phyloP scores from a whole-genome alignment of 1,140 invertebrate genomes.

The Atopsyche davidsoni region DNA sequence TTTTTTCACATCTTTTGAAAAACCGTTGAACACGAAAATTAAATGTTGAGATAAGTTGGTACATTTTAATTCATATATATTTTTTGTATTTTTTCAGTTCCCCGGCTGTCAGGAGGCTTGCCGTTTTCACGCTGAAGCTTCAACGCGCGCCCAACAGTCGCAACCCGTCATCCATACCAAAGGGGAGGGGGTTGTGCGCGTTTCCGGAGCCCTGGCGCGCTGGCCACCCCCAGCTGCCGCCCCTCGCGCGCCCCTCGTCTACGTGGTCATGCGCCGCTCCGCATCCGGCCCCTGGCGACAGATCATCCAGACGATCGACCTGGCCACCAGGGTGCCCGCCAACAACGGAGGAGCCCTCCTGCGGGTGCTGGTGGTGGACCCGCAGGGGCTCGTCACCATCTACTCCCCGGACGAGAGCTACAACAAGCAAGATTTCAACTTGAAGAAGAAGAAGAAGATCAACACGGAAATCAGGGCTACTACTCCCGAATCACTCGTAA shows the following conservation, averaged over 20 bases:
- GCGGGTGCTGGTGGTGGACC: conserved; percentile 59
- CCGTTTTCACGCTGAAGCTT: conserved; percentile 57
- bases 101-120: conserved; percentile 63
- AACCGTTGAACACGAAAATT: no score
- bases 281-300: conserved; percentile 58
- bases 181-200: conserved; percentile 56
- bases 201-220: conserved; percentile 50
- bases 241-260: conserved; percentile 53
- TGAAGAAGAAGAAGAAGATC: conserved; percentile 45
- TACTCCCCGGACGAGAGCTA: conserved; percentile 55
- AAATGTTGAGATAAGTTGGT: no score
- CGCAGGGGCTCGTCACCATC: conserved; percentile 59
- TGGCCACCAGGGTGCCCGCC: conserved; percentile 52
- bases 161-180: conserved; percentile 61
- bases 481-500: conserved; percentile 46
- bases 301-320: conserved; percentile 57
- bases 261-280: conserved; percentile 59
- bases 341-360: conserved; percentile 53
- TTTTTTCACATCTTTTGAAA: no score
- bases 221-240: conserved; percentile 54
- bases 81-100: conserved; percentile 51
- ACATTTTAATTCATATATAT: no score
- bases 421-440: conserved; percentile 34
- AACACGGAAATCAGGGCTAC: conserved; percentile 55
- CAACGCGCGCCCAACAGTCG: conserved; percentile 49